Evolutionary conservation across 2,888 invertebrate genomes (phyloP).

Genomic region (Lasioglossum villosulum): DNA sequence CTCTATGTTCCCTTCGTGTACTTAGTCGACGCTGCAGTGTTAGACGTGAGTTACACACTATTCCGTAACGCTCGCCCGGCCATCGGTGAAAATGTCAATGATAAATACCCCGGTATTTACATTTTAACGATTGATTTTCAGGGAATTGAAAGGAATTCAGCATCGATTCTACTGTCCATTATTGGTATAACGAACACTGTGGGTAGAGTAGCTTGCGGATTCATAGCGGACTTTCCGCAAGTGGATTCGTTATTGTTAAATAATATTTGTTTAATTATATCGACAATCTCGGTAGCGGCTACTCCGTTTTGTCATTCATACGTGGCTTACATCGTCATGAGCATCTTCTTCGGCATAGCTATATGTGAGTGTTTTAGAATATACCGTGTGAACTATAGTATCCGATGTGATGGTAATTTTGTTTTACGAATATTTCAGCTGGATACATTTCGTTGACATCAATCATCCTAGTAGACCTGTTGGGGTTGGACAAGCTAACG

Average conservation of each 20-base stretch:
- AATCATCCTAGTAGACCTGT: slow-evolving; percentile 97
- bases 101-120: not conserved
- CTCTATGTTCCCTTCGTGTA: slow-evolving; percentile 98
- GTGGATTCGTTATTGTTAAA: slow-evolving; percentile 97
- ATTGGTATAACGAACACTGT: slow-evolving; percentile 98
- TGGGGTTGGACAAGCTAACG: slow-evolving; percentile 97
- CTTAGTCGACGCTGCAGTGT: slow-evolving; percentile 92
- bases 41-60: slow-evolving; percentile 86
- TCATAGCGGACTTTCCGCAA: slow-evolving; percentile 95
- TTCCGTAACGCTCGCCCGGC: not conserved
- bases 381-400: not conserved
- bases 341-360: slow-evolving; percentile 96
- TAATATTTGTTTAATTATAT: slow-evolving; percentile 95
- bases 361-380: slow-evolving; percentile 89
- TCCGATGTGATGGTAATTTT: not conserved
- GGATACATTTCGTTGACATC: slow-evolving; percentile 99
- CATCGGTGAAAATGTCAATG: not conserved
- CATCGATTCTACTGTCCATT: slow-evolving; percentile 91
- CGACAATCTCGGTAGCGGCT: slow-evolving; percentile 93
- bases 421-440: slow-evolving; percentile 86
- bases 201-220: slow-evolving; percentile 95
- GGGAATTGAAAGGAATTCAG: slow-evolving; percentile 90
- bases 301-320: slow-evolving; percentile 94
- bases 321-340: slow-evolving; percentile 91
- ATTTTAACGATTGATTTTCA: slow-evolving; percentile 81